phyloP scores from a whole-genome alignment of 2,797 vertebrate species.

The Leptatherina wallacei region DNA sequence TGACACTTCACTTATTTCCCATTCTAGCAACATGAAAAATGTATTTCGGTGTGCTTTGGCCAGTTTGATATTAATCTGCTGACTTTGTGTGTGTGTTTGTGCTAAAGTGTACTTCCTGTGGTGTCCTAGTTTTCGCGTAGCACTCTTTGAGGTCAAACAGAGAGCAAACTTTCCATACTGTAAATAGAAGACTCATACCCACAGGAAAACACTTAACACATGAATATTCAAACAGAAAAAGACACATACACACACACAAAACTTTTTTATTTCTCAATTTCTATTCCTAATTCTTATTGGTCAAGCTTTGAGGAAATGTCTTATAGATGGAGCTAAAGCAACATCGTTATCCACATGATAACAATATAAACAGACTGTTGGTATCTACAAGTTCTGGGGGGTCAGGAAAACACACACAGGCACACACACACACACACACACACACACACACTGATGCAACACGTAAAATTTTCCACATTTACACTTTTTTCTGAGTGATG shows the following conservation, averaged over 20 bases:
- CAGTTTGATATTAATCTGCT: conserved; percentile 43
- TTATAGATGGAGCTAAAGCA: conserved; percentile 58
- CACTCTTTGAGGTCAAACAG: conserved; percentile 67
- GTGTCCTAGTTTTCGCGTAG: conserved; percentile 63
- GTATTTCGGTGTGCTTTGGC: conserved; percentile 8
- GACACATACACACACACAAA: neutral
- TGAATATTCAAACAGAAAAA: neutral
- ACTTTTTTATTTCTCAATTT: neutral
- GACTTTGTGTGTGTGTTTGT: conserved; percentile 18
- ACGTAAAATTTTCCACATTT: conserved; percentile 7
- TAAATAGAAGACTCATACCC: conserved; percentile 46
- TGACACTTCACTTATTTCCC: conserved; percentile 26
- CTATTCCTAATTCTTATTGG: conserved; percentile 40
- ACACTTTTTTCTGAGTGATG: neutral
- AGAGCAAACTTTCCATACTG: conserved; percentile 62
- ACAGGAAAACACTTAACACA: conserved; percentile 16
- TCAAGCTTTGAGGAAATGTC: conserved; percentile 65
- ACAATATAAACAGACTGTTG: conserved; percentile 47
- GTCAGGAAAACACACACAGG: neutral
- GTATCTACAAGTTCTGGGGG: neutral
- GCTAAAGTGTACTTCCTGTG: conserved; percentile 31
- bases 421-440: neutral
- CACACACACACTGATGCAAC: neutral
- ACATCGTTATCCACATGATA: conserved; percentile 52
- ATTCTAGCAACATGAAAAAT: conserved; percentile 16